These are phyloP conservation scores for Chromobotia macracanthus DNA, from an alignment of 2,797 vertebrate genomes.

Conservation along the genomic window DNA sequence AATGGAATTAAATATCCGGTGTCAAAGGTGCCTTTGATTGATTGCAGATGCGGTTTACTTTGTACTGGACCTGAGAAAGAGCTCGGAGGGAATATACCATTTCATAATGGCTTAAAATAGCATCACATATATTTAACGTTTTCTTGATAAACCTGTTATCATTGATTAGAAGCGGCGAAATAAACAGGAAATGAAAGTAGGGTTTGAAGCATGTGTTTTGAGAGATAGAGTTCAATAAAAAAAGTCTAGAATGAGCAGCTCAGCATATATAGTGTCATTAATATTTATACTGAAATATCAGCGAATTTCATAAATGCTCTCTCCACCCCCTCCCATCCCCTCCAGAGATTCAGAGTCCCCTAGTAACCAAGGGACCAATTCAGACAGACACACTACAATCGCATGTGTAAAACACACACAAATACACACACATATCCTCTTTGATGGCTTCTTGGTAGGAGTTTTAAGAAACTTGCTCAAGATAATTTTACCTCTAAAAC, in stretches of 20 bases:
- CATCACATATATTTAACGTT: not conserved
- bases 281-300: constrained; percentile 61
- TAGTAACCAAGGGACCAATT: too few species aligned
- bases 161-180: constrained; percentile 4
- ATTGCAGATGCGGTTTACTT: not conserved
- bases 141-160: not conserved
- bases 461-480: too few species aligned
- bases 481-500: too few species aligned
- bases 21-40: constrained; percentile 9
- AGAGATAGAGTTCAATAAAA: constrained; percentile 34
- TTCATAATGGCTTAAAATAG: not conserved
- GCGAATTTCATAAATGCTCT: not conserved
- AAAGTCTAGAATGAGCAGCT: constrained; percentile 37
- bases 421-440: too few species aligned
- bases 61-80: not conserved
- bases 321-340: too few species aligned
- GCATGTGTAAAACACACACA: too few species aligned
- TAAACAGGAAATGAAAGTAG: constrained; percentile 32
- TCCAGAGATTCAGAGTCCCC: too few species aligned
- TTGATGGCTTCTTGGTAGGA: too few species aligned
- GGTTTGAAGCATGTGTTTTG: too few species aligned
- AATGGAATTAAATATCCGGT: not conserved
- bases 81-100: not conserved
- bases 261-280: constrained; percentile 50
- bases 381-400: too few species aligned